These are phyloP conservation scores for Hydractinia symbiolongicarpus DNA, from an alignment of 30 jellyfish, hydroid and myxozoan genomes.

Conservation along the genomic window DNA sequence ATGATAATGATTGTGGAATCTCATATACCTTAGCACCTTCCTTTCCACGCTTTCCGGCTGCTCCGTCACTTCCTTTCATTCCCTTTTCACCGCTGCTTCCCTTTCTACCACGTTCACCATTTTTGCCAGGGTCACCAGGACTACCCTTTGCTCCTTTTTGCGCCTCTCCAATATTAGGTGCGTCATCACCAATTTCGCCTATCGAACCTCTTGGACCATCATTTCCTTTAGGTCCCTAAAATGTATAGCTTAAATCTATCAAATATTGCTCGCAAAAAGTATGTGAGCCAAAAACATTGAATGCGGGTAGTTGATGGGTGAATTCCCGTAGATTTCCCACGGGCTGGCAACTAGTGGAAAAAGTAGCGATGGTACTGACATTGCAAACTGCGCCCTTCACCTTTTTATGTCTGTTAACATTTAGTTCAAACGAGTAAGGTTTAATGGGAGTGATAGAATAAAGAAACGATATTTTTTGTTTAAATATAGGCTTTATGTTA, in stretches of 20 bases:
- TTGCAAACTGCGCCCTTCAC: too few species aligned
- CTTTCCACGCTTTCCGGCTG: slow-evolving; percentile 56
- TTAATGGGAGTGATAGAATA: too few species aligned
- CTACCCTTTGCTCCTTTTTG: slow-evolving; percentile 23
- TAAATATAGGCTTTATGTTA: slow-evolving; percentile 18
- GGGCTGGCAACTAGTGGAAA: slow-evolving; percentile 27
- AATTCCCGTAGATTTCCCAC: too few species aligned
- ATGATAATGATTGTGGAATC: neutral
- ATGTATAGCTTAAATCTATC: neutral
- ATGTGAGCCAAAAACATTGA: too few species aligned
- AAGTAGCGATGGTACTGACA: too few species aligned
- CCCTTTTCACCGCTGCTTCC: slow-evolving; percentile 42
- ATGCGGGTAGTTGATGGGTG: too few species aligned
- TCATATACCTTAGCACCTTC: slow-evolving; percentile 45
- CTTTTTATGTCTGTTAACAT: too few species aligned
- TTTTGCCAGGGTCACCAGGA: slow-evolving; percentile 31
- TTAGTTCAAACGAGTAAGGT: too few species aligned
- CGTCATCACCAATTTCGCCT: slow-evolving; percentile 34
- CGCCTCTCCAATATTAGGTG: neutral
- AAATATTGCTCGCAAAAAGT: too few species aligned
- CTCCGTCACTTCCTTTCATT: slow-evolving; percentile 45
- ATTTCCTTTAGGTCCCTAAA: slow-evolving; percentile 18
- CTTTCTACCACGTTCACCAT: slow-evolving; percentile 34
- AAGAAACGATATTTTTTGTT: neutral
- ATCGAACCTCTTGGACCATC: slow-evolving; percentile 10